Evolutionary conservation across 2,113 vertebrate genomes (phyloP).

Genomic region (Eudorcas thomsonii): DNA sequence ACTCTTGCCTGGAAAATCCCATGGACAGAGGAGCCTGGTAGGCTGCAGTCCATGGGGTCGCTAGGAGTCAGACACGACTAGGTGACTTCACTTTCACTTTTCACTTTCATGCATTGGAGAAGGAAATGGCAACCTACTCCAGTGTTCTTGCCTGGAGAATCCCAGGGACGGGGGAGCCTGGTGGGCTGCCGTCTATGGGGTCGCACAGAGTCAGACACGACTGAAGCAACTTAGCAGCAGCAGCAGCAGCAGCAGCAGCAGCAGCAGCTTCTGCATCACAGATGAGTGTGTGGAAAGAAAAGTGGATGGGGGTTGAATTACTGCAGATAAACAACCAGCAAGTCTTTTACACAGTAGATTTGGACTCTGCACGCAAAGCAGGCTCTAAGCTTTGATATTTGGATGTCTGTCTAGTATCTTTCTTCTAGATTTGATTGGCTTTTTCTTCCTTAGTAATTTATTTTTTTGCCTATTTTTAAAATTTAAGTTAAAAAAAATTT

Average conservation of each 20-base stretch:
- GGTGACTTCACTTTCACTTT: no score
- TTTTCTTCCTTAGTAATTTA: not conserved
- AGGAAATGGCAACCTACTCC: no score
- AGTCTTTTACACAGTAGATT: not conserved
- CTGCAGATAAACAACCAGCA: not conserved
- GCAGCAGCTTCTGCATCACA: not conserved
- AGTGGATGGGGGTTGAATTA: not conserved
- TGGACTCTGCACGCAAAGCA: not conserved
- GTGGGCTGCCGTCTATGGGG: no score
- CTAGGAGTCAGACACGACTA: no score
- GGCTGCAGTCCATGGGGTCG: no score
- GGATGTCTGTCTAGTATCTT: not conserved
- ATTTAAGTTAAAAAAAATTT: not conserved
- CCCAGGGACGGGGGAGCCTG: no score
- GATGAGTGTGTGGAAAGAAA: not conserved
- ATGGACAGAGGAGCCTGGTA: rapidly evolving
- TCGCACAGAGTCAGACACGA: rapidly evolving
- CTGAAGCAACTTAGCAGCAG: no score
- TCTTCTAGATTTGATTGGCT: not conserved
- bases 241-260: no score
- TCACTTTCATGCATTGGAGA: no score
- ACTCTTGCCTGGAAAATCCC: no score
- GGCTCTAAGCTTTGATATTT: not conserved
- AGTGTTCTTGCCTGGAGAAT: no score
- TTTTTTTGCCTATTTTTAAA: not conserved